Base-by-base conservation (phyloP, 2,888 invertebrate genomes). In the Watsonalla cultraria region DNA sequence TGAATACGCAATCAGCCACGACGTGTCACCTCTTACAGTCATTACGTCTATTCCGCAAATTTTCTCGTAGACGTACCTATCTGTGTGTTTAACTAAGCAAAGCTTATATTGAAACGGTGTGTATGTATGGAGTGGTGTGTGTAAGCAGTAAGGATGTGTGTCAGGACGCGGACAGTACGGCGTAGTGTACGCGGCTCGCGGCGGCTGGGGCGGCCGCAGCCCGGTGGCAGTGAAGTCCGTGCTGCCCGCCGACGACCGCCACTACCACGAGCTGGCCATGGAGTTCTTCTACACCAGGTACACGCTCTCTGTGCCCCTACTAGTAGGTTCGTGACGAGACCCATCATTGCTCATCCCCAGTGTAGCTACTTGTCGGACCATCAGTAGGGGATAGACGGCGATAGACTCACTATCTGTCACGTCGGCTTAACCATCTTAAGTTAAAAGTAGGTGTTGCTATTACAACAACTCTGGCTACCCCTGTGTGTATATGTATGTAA, bases 271-370 rank as follows among this genome's bases (percentile, higher is more conserved):
- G 75, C 87, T 97, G 0, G 96, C 97, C 0, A 95, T 97, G 94
- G 97, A 97, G 84, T 97, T 97, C 90, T 96, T 96, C 80, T 97
- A 97, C 71, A 96, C 97, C 51, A 94, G 95, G 95, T 95, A 72
- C 7, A 24, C 24, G 0, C 24, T 11, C 9, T 6, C 45, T 5
- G 6, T n/a, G 6, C 6, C 11, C n/a, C 13, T 11, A 13, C 45
- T 0, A 11, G 5, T 6, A 45, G 6, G 45, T 45, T 13, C 11
- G 45, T 9, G 11, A 6, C 5, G 11, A 6, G n/a, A 13, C 1
- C 45, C 7, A 46, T 8, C 24, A 13, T 15, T n/a, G 4, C 24
- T 24, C 24, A 24, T 24, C 24, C 24, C 24, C 24, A 24, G 24
- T n/a, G n/a, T n/a, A n/a, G n/a, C n/a, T n/a, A n/a, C n/a, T n/a